These are phyloP conservation scores for Achroia grisella DNA, from an alignment of 1,140 invertebrate species.

Conservation along the genomic window DNA sequence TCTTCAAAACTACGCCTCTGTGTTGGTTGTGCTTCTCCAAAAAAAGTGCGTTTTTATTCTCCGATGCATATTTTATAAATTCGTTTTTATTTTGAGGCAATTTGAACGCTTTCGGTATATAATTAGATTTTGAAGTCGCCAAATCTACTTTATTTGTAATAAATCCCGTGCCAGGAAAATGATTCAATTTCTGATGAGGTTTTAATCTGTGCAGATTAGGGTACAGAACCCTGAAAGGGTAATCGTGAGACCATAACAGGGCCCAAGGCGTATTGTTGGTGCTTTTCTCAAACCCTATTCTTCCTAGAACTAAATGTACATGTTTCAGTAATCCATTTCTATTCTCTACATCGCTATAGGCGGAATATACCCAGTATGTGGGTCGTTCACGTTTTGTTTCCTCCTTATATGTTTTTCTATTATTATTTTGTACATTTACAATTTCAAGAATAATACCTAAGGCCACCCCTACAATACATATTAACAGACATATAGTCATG, in stretches of 20 bases:
- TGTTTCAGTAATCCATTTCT: constrained; percentile 81
- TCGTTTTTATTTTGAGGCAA: constrained; percentile 85
- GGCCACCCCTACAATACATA: constrained; percentile 48
- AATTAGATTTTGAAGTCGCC: constrained; percentile 83
- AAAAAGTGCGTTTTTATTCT: constrained; percentile 84
- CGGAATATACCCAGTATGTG: constrained; percentile 59
- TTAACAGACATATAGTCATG: constrained; percentile 34
- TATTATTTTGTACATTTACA: constrained; percentile 36
- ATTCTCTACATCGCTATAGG: constrained; percentile 37
- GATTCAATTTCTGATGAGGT: constrained; percentile 89
- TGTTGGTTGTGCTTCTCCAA: constrained; percentile 96
- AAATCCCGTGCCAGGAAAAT: constrained; percentile 95
- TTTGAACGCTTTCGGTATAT: constrained; percentile 91
- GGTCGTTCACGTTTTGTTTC: constrained; percentile 17
- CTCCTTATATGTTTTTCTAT: constrained; percentile 18
- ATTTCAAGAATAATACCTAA: constrained; percentile 48
- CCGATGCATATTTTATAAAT: constrained; percentile 81
- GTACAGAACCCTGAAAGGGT: constrained; percentile 84
- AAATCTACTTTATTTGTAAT: constrained; percentile 96
- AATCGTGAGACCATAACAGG: constrained; percentile 95
- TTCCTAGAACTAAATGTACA: constrained; percentile 82
- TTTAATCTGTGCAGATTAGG: constrained; percentile 76
- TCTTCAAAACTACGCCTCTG: constrained; percentile 87
- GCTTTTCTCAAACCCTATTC: constrained; percentile 81
- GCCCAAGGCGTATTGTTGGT: constrained; percentile 83